Evolutionary conservation across 1,140 invertebrate species (phyloP), one percentile per base, ranked within the genome.

Genomic region (Thrips palmi): DNA sequence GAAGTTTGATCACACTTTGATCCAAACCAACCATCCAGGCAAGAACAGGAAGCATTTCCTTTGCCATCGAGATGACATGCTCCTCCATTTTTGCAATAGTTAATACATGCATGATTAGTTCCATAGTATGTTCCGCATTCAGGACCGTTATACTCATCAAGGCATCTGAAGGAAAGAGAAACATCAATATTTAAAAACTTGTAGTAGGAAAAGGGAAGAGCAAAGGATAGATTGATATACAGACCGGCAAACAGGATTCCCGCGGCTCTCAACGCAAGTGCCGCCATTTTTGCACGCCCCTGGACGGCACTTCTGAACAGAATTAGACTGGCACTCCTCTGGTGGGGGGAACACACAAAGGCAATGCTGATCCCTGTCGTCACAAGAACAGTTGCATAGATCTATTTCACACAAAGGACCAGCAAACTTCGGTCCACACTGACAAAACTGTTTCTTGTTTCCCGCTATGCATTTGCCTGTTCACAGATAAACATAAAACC

Each of bases 21-120:
- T 11, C 74, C 74, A 11, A 55, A 55, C 62, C 68, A 71, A 11
- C 62, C 64, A n/a, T 54, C 55, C 4, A 56, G 48, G 52, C 75
- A 78, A 38, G 58, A 61, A 52, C 69, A 74, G 37, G 21, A 10
- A 34, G 40, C n/a, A 27, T 30, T 22, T 14, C 22, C 52, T 58
- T 22, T 66, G 59, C 14, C 51, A 36, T 34, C 36, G 30, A 57
- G 47, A 4, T 58, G 52, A 44, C 74, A 77, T 29, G 68, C 53
- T 0, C 62, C 66, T 19, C 61, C 59, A 45, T 75, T 67, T 17
- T 59, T 43, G 50, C 74, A 77, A 38, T 54, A 57, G 32, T 57
- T 55, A 1, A 55, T 50, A 50, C 76, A 80, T 3, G 67, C 62
- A 56, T 74, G 5, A 32, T 32, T 17, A 8, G 5, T 15, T 32